Conservation (phyloP, 1,140 invertebrate species). For the Zaprionus vittiger region DNA sequence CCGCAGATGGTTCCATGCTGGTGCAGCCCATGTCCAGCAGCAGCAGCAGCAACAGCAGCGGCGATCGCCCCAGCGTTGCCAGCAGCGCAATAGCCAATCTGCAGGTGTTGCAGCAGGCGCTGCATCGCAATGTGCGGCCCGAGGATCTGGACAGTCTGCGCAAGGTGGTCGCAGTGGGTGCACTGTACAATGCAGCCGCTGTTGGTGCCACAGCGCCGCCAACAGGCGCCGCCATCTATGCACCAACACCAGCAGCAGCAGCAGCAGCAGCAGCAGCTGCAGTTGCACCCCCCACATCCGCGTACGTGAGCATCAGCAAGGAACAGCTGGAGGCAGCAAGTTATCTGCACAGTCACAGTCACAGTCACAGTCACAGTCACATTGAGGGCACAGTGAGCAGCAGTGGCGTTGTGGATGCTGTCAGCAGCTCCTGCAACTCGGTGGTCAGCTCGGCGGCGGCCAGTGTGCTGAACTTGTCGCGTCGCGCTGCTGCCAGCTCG, state of each 20-base stretch:
- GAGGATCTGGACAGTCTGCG: slow-evolving; percentile 79
- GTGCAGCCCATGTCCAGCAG: slow-evolving; percentile 49
- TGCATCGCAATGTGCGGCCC: slow-evolving; percentile 70
- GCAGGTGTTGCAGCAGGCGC: slow-evolving; percentile 72
- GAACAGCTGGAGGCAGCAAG: slow-evolving; percentile 59
- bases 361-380: slow-evolving; percentile 15
- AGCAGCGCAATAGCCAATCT: slow-evolving; percentile 69
- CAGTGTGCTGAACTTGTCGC: slow-evolving; percentile 88
- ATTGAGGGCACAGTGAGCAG: slow-evolving; percentile 63
- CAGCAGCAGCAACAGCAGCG: slow-evolving; percentile 68
- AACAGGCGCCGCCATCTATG: slow-evolving; percentile 33
- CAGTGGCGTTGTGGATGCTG: slow-evolving; percentile 68
- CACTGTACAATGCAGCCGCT: slow-evolving; percentile 57
- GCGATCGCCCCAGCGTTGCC: slow-evolving; percentile 59
- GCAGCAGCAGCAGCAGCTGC: neutral
- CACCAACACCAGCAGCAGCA: neutral
- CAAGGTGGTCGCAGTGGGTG: slow-evolving; percentile 73
- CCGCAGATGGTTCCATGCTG: slow-evolving; percentile 6
- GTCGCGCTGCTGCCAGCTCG: slow-evolving; percentile 83
- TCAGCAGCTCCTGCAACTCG: slow-evolving; percentile 65
- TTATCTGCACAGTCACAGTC: slow-evolving; percentile 39
- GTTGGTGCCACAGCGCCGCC: slow-evolving; percentile 41
- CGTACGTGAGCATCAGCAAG: slow-evolving; percentile 49
- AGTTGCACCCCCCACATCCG: slow-evolving; percentile 6
- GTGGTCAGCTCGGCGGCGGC: slow-evolving; percentile 70